These are phyloP conservation scores for Alviniconcha strummeri DNA, from an alignment of 2,888 invertebrate species.

Conservation along the genomic window DNA sequence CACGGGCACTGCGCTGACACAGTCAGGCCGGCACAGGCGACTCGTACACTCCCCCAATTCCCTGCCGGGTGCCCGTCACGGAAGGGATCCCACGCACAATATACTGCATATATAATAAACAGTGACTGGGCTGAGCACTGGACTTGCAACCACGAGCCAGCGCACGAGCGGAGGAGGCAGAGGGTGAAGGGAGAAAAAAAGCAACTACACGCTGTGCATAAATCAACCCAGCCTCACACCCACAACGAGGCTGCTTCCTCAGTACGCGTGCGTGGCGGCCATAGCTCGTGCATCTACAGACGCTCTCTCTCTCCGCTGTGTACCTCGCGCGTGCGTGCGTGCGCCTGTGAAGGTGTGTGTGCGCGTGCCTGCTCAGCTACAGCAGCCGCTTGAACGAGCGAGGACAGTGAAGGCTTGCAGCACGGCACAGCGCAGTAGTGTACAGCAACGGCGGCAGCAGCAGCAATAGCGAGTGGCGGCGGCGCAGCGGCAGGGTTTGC, in stretches of 20 bases:
- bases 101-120: slow-evolving; percentile 30
- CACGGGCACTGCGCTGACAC: not conserved
- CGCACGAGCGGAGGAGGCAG: not conserved
- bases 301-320: slow-evolving; percentile 16
- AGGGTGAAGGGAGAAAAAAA: slow-evolving; percentile 6
- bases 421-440: too few relatives aligned
- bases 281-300: slow-evolving; percentile 40
- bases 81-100: slow-evolving; percentile 21
- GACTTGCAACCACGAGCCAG: not conserved
- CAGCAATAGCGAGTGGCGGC: not conserved
- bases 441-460: too few relatives aligned
- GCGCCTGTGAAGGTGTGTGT: not conserved
- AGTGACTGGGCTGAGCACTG: not conserved
- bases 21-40: not conserved
- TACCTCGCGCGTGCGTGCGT: not conserved
- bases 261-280: slow-evolving; percentile 34
- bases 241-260: slow-evolving; percentile 52
- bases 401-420: not conserved
- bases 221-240: slow-evolving; percentile 58
- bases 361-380: not conserved
- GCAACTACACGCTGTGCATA: slow-evolving; percentile 49
- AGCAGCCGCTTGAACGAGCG: not conserved
- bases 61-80: not conserved
- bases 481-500: too few relatives aligned
- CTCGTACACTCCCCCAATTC: not conserved